Base-by-base conservation (phyloP, 2,797 vertebrate species). In the Ciconia nigra region DNA sequence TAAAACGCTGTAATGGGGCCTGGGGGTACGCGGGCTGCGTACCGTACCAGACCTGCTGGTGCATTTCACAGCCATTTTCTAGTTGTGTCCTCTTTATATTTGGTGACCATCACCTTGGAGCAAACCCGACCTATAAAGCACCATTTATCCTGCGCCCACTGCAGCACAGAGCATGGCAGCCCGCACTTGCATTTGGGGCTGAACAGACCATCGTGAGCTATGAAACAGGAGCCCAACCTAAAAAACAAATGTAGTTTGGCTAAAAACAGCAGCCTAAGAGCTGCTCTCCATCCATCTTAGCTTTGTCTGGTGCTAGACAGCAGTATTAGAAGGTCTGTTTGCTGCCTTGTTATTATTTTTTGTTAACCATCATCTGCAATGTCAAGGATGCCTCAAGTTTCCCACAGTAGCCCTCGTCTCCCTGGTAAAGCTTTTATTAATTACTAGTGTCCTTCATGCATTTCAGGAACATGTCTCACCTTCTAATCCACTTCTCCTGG, bases 381-480 rank as follows among this genome's bases (percentile, higher is more conserved):
- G 46, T 65, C 70, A 65, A 39, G 46, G 77, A 58, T 54, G 54
- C 78, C 55, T 69, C 62, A n/a, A 24, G 42, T 35, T 42, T 57
- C 52, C 24, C 46, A 4, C 47, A 17, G 79, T 11, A 87, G 26
- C 46, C 76, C 73, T 59, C 3, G 49, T 37, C 17, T 78, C 49
- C 13, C 24, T 58, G 55, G 39, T n/a, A 81, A 72, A 88, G 85
- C 57, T 70, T 61, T 83, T 83, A 85, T 67, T 90, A 85, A 74
- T 89, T 81, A 49, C 19, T 39, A 35, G 52, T 62, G 85, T 86
- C 78, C 57, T 74, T 65, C 55, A 35, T 21, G 33, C 29, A 14
- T 31, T 39, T 59, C 61, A 51, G 85, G 51, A 94, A 25, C 44
- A 31, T 6, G 8, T 69, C 77, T 89, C 80, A 54, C 54, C 81